Evolutionary conservation across 2,113 vertebrate species (phyloP).

Genomic region (Hydrolagus affinis): DNA sequence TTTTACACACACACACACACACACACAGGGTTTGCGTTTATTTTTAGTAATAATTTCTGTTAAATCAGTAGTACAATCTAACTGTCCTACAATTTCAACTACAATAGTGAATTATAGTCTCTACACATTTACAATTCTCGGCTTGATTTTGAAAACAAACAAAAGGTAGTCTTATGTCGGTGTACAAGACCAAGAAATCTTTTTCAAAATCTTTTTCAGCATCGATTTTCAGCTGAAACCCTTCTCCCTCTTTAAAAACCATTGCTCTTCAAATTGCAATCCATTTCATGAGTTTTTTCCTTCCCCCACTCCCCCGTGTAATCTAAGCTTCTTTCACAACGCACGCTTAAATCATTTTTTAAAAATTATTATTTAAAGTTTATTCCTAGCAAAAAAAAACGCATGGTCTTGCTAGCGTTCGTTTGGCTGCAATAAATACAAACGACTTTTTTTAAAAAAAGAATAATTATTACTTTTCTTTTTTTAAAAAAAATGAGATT

Average conservation of each 20-base stretch:
- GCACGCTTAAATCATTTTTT: too few species aligned
- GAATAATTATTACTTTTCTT: constrained; percentile 7
- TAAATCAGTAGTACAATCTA: constrained; percentile 85
- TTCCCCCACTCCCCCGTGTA: too few species aligned
- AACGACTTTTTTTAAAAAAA: background rate
- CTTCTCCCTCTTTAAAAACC: background rate
- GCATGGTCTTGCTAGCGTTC: background rate
- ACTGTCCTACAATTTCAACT: constrained; percentile 76
- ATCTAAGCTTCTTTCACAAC: too few species aligned
- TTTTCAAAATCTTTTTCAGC: constrained; percentile 34
- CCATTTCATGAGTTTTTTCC: too few species aligned
- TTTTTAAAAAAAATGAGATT: constrained; percentile 8
- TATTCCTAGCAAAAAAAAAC: background rate
- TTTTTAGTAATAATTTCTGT: constrained; percentile 65
- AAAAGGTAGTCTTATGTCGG: constrained; percentile 66
- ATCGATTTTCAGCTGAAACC: constrained; percentile 6
- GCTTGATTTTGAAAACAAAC: constrained; percentile 49
- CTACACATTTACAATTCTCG: constrained; percentile 79
- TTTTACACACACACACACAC: too few species aligned
- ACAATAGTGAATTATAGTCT: constrained; percentile 77
- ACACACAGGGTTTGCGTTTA: constrained; percentile 44
- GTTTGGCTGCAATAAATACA: constrained; percentile 22
- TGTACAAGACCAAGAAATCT: constrained; percentile 57
- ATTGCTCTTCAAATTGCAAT: background rate
- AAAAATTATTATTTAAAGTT: constrained; percentile 1